phyloP scores from a whole-genome alignment of 2,797 vertebrate genomes.

The Spheniscus humboldti region DNA sequence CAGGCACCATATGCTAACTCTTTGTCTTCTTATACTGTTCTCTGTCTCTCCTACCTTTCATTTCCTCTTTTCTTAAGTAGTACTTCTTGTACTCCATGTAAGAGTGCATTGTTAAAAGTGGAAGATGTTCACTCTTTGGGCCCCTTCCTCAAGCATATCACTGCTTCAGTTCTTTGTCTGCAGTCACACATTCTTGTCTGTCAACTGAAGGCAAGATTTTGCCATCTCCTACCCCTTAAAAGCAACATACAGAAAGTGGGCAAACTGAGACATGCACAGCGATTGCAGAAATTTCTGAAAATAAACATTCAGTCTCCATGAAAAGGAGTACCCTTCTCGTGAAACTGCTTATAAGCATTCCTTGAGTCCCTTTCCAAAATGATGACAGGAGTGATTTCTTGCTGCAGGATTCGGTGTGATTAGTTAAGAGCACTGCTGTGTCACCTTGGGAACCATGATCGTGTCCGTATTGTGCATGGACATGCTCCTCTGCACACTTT shows the following conservation, averaged over 20 bases:
- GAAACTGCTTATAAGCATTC: background rate
- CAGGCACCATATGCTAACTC: background rate
- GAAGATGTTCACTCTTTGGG: background rate
- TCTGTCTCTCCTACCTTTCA: background rate
- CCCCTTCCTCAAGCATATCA: background rate
- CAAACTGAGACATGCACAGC: background rate
- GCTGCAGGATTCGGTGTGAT: background rate
- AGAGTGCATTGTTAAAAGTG: background rate
- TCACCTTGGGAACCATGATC: background rate
- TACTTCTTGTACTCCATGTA: background rate
- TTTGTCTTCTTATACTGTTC: background rate
- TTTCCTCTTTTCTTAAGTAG: background rate
- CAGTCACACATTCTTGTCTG: background rate
- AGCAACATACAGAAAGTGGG: background rate
- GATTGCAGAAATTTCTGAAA: background rate
- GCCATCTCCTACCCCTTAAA: background rate
- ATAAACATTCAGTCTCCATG: fast-evolving
- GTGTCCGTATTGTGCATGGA: background rate
- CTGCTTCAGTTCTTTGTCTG: background rate
- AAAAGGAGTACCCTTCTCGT: background rate
- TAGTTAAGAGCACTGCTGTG: background rate
- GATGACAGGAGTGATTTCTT: background rate
- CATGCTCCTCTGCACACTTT: background rate
- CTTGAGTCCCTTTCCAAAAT: background rate
- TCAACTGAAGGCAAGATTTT: background rate